Base-by-base conservation (phyloP, 2,113 vertebrate genomes). In the Vulpes lagopus region DNA sequence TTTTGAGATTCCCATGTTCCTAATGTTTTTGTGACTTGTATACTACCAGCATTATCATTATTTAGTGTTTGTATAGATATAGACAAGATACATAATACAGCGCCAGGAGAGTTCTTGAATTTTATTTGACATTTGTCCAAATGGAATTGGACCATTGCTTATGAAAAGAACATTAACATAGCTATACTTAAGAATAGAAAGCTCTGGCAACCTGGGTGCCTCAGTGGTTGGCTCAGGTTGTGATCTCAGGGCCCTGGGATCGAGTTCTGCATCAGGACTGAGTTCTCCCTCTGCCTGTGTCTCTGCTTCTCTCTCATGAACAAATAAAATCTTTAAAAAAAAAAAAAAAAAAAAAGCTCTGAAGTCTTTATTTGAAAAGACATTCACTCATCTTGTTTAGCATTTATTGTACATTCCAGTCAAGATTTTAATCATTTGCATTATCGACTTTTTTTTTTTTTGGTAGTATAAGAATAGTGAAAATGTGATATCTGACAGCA, bases 331-430 rank as follows among this genome's bases (percentile, higher is more conserved):
- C 38, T 43, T 43, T 5, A 43, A 43, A 43, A 43, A 43, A 43
- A 43, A 43, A 43, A 38, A 38, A 38, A 38, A 43, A 43, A 43
- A 43, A 43, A 87, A 94, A 64, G 32, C 64, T 82, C 83, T 84
- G 62, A 89, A 71, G 83, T 79, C 27, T 83, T 91, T 76, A 78
- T 95, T 89, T 96, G 64, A 91, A 90, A 86, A 83, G 69, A 88
- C 51, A 49, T 30, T 64, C 51, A 74, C 73, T 91, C 38, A 27
- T 82, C 7, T 83, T 85, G 38, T 43, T 85, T 89, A 92, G 35
- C 85, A 49, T 78, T 90, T 9, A 17, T 88, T 82, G 23, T 83
- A 23, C 30, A 8, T n/a, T 69, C 59, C 3, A 55, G 60, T 79
- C 49, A 80, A 53, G 74, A 25, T 38, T 91, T 82, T 81, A 57